Evolutionary conservation across 2,113 vertebrate genomes (phyloP), one percentile per base, ranked within the genome.

Genomic region (Neolamprologus longior): DNA sequence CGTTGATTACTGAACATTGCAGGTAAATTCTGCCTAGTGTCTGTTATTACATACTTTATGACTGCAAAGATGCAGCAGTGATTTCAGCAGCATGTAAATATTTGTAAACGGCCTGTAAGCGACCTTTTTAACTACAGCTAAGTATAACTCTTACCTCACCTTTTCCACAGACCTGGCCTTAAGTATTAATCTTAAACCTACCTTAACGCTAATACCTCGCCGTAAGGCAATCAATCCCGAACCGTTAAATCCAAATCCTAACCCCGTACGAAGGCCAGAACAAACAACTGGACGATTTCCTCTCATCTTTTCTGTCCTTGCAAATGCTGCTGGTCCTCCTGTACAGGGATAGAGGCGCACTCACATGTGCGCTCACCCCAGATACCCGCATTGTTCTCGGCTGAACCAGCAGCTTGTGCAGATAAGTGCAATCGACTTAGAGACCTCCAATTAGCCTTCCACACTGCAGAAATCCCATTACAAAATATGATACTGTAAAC

Each of bases 401-500:
- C 90, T 93, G 87, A 85, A 85, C 71, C 92, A 90, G 84, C 88
- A 92, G 90, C 88, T 85, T 90, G 89, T 86, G 82, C 57, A 45
- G 81, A 91, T 80, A 80, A 55, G 45, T 73, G 80, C 81, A 90
- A 91, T 92, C 21, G 58, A 91, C 86, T 93, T 93, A 91, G 73
- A 91, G 90, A 90, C 90, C 86, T 91, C 81, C 88, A 91, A 93
- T 93, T 93, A 92, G 86, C 80, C 86, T 57, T 88, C 83, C 12
- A 84, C 83, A 37, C 82, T 24, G 37, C 82, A 87, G 84, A 91
- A 93, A 95, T 95, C 94, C 86, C 90, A 94, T 94, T 93, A 89
- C 57, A 84, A 93, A 89, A 93, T 94, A 93, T 94, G 92, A 95
- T 91, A 95, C 88, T 94, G 91, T 91, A 95, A 92, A 89, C 31